These are phyloP conservation scores for Diploscapter pachys DNA, from an alignment of 1,140 invertebrate species.

Conservation along the genomic window DNA sequence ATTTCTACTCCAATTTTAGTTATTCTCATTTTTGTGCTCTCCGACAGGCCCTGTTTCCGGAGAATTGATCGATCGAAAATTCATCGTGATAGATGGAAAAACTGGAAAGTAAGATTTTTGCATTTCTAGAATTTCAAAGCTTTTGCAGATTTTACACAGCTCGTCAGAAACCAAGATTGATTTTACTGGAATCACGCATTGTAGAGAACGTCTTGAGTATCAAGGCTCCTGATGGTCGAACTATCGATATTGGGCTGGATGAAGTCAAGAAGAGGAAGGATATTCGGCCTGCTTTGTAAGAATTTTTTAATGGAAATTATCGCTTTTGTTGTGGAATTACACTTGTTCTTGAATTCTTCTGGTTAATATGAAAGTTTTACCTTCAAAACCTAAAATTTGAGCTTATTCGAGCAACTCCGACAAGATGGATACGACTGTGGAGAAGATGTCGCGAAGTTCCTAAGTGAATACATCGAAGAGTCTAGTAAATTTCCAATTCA, in stretches of 20 bases:
- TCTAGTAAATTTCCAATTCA: neutral
- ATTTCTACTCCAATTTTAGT: neutral
- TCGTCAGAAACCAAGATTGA: neutral
- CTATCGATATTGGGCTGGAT: neutral
- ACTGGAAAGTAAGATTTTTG: neutral
- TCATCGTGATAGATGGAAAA: slow-evolving; percentile 1
- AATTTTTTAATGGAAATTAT: neutral
- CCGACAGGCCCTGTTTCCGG: neutral
- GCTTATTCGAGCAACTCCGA: neutral
- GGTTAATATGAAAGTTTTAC: neutral
- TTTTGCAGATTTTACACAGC: no score
- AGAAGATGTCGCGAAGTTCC: neutral
- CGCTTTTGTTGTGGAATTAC: neutral
- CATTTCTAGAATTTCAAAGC: no score
- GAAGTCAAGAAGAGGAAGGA: slow-evolving; percentile 8
- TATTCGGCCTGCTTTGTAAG: slow-evolving; percentile 1
- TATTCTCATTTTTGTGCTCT: neutral
- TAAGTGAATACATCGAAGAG: slow-evolving; percentile 1
- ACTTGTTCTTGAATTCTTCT: neutral
- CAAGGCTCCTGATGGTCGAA: neutral
- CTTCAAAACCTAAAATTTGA: no score
- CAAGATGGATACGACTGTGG: slow-evolving; percentile 4
- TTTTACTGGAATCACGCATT: neutral
- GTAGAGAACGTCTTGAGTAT: neutral
- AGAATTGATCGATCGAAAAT: neutral